Base-by-base conservation (phyloP, 2,888 invertebrate species). In the Trimorus sp. region DNA sequence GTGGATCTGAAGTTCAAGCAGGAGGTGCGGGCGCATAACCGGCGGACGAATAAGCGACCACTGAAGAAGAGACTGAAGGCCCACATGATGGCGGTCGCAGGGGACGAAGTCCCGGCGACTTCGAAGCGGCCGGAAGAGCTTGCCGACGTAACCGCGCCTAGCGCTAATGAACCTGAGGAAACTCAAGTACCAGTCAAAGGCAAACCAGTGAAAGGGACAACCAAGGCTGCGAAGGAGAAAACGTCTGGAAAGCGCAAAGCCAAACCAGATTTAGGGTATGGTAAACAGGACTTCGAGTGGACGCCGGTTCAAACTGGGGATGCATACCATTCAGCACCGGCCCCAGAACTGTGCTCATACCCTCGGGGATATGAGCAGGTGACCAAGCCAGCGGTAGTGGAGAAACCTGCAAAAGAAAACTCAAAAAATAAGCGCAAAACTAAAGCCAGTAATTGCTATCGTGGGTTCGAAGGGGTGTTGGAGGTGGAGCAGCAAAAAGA, bases 41-140 rank as follows among this genome's bases (percentile, higher is more conserved):
- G 88, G 9, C 71, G 86, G 2, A 86, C 87, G 45, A 89, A 86
- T 58, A 91, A 89, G 56, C 68, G 91, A 56, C 91, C 91, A 5
- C 79, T 90, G 12, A 92, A 91, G 63, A 91, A 91, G 70, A 85
- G 91, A 49, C 77, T 89, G 14, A 90, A 88, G 53, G 89, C 88
- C 1, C 87, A 87, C 12, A 84, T 85, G 15, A 87, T 89, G 84
- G 77, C 88, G 88, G 62, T 16, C 16, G 66, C 82, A 0, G 1
- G 84, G n/a, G 77, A 84, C 14, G 42, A 84, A 84, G 16, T 88
- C 89, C 51, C n/a, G 14, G 53, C 49, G 5, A 26, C 60, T 36
- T 6, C 40, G 8, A 51, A 51, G 8, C 51, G 26, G 2, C 11
- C 37, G 8, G 16, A 69, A 7, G 45, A 51, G 15, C 38, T 15